Base-by-base conservation (phyloP, 1,140 invertebrate species). In the Hyles vespertilio region DNA sequence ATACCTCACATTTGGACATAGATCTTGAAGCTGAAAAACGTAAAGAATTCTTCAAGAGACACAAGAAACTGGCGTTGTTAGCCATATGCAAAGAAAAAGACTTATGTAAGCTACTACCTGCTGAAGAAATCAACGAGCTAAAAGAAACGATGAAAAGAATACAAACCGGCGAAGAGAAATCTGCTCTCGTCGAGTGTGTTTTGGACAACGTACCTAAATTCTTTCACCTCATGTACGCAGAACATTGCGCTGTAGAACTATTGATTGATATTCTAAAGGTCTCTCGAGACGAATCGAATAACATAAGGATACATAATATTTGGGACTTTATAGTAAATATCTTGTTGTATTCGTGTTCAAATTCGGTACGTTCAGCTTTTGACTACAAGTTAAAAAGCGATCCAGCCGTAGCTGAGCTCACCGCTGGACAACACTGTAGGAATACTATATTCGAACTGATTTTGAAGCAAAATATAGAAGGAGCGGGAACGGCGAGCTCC, bases 81-180 rank as follows among this genome's bases (percentile, higher is more conserved):
- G 56, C 65, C 11, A 59, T 67, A 36, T 67, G 50, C 12, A 62
- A 57, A 44, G 65, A 67, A n/a, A 50, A 49, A 2, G 60, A 67
- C 56, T 34, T 63, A 12, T n/a, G 11, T 6, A 57, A 59, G 45
- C 5, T 67, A 40, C 54, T 67, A 3, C 47, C 52, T 4, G 22
- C 32, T 12, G 7, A 59, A 9, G 58, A 67, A 54, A 63, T 67
- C 7, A 32, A 32, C 33, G 60, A 67, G 60, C 45, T 62, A 3
- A 62, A 59, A 47, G 48, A 11, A 8, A 67, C 51, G 10, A 54
- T 67, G 5, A 33, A 32, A 22, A 56, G 50, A 9, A 47, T 67
- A 12, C 56, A 62, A 51, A 57, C 53, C n/a, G 65, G 65, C 5
- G 53, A 67, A 40, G 58, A 59, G 8, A 59, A 53, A 11, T 59